Evolutionary conservation across 2,888 invertebrate species (phyloP).

Genomic region (Ophonus ardosiacus): DNA sequence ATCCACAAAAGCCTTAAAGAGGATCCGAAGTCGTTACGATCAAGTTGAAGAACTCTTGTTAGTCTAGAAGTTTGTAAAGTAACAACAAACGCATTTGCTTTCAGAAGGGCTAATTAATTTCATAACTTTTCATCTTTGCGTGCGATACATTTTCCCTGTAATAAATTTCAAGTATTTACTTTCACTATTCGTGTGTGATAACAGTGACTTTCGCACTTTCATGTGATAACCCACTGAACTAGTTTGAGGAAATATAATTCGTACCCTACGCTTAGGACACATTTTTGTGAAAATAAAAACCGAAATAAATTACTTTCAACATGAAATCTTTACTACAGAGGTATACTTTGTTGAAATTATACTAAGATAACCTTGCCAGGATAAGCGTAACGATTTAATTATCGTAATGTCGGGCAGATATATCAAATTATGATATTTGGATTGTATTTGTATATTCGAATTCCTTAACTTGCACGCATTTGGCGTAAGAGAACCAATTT

Average conservation of each 20-base stretch:
- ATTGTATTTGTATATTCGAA: too few relatives aligned
- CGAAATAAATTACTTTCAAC: constrained; percentile 15
- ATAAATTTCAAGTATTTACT: background rate
- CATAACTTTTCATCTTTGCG: constrained; percentile 22
- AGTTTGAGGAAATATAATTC: constrained; percentile 34
- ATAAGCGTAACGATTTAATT: constrained; percentile 14
- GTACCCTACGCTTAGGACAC: constrained; percentile 17
- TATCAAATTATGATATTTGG: too few relatives aligned
- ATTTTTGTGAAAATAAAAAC: constrained; percentile 19
- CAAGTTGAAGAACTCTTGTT: background rate
- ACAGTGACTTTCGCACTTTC: constrained; percentile 8
- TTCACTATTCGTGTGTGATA: constrained; percentile 53
- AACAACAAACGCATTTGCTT: constrained; percentile 14
- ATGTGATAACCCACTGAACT: constrained; percentile 50
- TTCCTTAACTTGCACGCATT: too few relatives aligned
- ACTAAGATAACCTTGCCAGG: constrained; percentile 12
- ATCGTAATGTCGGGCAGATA: background rate
- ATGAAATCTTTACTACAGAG: background rate
- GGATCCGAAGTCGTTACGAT: constrained; percentile 17
- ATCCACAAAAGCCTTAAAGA: constrained; percentile 34
- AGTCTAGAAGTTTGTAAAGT: constrained; percentile 16
- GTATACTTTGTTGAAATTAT: background rate
- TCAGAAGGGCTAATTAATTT: constrained; percentile 12
- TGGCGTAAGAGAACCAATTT: too few relatives aligned
- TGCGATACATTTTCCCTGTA: background rate